Evolutionary conservation across 1,140 invertebrate species (phyloP).

Genomic region (Hylyphantes graminicola): DNA sequence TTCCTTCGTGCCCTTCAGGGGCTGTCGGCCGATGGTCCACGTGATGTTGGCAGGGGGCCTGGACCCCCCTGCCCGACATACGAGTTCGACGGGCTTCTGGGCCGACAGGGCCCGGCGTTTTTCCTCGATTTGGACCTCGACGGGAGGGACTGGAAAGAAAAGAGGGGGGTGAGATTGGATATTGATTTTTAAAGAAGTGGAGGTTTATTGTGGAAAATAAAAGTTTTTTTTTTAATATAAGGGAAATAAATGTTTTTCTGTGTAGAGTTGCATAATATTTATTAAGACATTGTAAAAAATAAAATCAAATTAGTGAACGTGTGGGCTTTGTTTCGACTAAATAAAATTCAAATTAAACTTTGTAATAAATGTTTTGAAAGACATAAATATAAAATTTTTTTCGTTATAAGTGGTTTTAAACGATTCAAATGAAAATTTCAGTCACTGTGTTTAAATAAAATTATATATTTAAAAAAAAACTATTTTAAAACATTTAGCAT

Average conservation of each 20-base stretch:
- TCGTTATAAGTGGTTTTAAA: no score
- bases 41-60: conserved; percentile 85
- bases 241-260: not conserved
- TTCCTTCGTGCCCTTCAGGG: conserved; percentile 67
- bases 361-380: no score
- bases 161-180: not conserved
- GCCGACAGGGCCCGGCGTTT: conserved; percentile 85
- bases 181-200: not conserved
- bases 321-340: no score
- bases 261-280: no score
- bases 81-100: conserved; percentile 81
- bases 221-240: not conserved
- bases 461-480: no score
- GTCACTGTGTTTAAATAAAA: no score
- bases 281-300: no score
- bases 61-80: conserved; percentile 88
- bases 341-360: no score
- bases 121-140: conserved; percentile 73
- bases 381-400: no score
- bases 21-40: conserved; percentile 83
- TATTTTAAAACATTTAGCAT: no score
- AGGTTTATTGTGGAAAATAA: not conserved
- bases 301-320: no score
- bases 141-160: conserved; percentile 50
- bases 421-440: no score